These are phyloP conservation scores for Maccullochella peelii DNA, from an alignment of 2,113 vertebrate genomes.

Conservation along the genomic window DNA sequence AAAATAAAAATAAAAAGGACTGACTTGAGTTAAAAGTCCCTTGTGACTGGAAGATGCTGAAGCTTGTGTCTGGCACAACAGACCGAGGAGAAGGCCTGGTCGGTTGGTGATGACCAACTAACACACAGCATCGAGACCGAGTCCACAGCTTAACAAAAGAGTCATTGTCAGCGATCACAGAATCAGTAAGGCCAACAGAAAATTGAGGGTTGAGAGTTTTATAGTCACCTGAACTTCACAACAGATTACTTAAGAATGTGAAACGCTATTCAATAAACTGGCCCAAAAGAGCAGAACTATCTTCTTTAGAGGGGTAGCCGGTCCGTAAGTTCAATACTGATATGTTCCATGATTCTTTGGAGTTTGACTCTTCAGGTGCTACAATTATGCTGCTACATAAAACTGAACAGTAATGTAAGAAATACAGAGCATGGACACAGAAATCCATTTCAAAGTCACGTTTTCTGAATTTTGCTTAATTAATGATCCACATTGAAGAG, in stretches of 20 bases:
- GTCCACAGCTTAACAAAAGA: conserved; percentile 15
- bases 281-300: not conserved
- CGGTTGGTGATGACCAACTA: conserved; percentile 18
- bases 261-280: conserved; percentile 22
- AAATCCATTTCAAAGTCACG: conserved; percentile 1
- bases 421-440: conserved; percentile 9
- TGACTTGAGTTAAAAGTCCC: conserved; percentile 4
- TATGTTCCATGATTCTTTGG: conserved; percentile 54
- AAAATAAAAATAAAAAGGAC: conserved; percentile 5
- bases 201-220: not conserved
- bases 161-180: conserved; percentile 6
- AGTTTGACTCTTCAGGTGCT: conserved; percentile 42
- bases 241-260: conserved; percentile 12
- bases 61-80: conserved; percentile 31
- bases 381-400: conserved; percentile 60
- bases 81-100: conserved; percentile 20
- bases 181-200: conserved; percentile 24
- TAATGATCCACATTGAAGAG: not conserved
- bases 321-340: conserved; percentile 19
- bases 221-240: not conserved
- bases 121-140: conserved; percentile 3
- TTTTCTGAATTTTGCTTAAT: conserved; percentile 15
- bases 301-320: not conserved
- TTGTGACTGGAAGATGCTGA: conserved; percentile 19
- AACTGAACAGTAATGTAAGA: conserved; percentile 36